Conservation (phyloP, 2,888 invertebrate genomes). For the Pecten maximus region DNA sequence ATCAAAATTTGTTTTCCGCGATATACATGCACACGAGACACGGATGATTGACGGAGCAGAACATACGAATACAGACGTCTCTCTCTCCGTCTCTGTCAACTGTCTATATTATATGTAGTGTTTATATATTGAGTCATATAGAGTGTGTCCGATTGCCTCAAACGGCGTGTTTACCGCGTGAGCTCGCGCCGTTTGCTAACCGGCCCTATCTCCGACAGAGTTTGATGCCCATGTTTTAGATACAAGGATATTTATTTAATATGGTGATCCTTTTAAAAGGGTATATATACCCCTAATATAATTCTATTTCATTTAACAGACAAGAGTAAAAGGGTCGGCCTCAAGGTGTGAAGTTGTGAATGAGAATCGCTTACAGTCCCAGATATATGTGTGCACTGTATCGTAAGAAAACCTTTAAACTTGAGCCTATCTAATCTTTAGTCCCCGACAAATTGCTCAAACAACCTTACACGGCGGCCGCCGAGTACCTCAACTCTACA, state of each 20-base stretch:
- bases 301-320: slow-evolving; percentile 15
- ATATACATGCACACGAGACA: neutral
- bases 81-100: neutral
- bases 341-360: slow-evolving; percentile 30
- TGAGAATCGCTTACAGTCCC: neutral
- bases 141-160: neutral
- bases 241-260: slow-evolving; percentile 8
- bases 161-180: slow-evolving; percentile 11
- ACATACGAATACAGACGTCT: neutral
- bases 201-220: neutral
- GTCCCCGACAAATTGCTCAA: slow-evolving; percentile 26
- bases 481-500: neutral
- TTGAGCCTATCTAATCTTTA: neutral
- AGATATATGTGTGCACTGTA: slow-evolving; percentile 7
- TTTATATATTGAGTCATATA: neutral
- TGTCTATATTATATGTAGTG: neutral
- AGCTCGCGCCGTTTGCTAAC: slow-evolving; percentile 17
- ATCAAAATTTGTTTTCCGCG: slow-evolving; percentile 18
- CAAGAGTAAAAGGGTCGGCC: neutral
- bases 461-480: neutral
- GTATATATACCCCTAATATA: slow-evolving; percentile 23
- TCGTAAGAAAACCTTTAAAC: neutral
- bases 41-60: neutral
- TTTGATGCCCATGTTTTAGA: neutral
- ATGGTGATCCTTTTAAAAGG: slow-evolving; percentile 16